Base-by-base conservation (phyloP, 2,888 invertebrate genomes). In the Salpingus planirostris region DNA sequence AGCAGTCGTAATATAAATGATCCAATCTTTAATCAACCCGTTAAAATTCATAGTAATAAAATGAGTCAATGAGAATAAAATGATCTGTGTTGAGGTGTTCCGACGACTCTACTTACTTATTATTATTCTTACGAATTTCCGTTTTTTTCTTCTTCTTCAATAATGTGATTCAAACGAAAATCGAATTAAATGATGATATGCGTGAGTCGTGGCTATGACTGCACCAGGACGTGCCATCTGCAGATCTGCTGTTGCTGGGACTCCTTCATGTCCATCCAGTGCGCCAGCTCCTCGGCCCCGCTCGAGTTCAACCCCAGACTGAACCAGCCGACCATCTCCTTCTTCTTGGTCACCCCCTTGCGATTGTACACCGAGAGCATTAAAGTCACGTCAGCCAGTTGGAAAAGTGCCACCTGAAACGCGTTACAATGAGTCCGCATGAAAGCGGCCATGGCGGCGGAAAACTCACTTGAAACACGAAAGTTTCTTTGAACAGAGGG, bases 241-340 rank as follows among this genome's bases (percentile, higher is more conserved):
- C 89, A 88, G 37, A 93, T 80, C 67, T 92, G 87, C 55, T 90
- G 87, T 14, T 89, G 88, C 47, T 83, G 85, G 15, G 80, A 76
- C 56, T 89, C 87, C 47, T 90, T 78, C 75, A 93, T 86, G 55
- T 92, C 92, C 62, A 82, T 80, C 93, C 93, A 95, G 63, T 95
- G 93, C 12, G 86, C 78, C 33, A 84, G 72, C 64, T 93, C 91
- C 59, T 92, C 93, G 31, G 90, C 82, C 12, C 92, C 91, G 33
- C 91, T 90, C 48, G 89, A 84, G 68, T 87, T 91, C 60, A 88
- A 73, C 3, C 95, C 95, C 35, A 95, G 67, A 39, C 91, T 86
- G 68, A 95, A 90, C 93, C 95, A 95, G 38, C 95, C 95, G 47
- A 95, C 86, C 86, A 93, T 89, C 65, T 95, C 93, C 58, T 93